These are phyloP conservation scores for Adelognathus sp. DNA, from an alignment of 2,888 invertebrate genomes.

Conservation along the genomic window DNA sequence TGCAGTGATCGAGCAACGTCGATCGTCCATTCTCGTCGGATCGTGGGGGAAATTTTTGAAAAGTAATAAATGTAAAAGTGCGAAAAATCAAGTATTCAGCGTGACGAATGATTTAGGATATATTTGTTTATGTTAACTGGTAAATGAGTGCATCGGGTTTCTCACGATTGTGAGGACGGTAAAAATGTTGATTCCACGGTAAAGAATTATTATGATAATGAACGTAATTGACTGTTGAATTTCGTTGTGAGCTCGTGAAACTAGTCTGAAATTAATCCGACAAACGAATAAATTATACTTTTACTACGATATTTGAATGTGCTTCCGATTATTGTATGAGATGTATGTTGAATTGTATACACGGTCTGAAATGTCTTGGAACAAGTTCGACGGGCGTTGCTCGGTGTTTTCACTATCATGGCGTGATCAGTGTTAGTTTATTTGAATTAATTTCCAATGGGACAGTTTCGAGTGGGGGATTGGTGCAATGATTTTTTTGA, in stretches of 20 bases:
- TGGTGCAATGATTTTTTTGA: too few relatives aligned
- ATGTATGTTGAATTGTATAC: slow-evolving; percentile 35
- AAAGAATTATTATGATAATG: slow-evolving; percentile 43
- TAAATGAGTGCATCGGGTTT: slow-evolving; percentile 22
- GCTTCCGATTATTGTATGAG: slow-evolving; percentile 30
- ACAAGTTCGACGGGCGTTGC: not conserved
- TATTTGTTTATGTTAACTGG: slow-evolving; percentile 41
- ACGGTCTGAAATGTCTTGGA: slow-evolving; percentile 7
- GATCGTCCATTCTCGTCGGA: slow-evolving; percentile 24
- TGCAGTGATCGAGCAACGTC: slow-evolving; percentile 48
- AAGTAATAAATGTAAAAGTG: slow-evolving; percentile 52
- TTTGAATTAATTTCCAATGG: not conserved
- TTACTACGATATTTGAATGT: slow-evolving; percentile 35
- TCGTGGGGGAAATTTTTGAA: slow-evolving; percentile 51
- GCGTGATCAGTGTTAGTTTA: not conserved
- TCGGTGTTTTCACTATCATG: not conserved
- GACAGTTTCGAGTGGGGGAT: too few relatives aligned
- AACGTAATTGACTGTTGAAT: slow-evolving; percentile 36
- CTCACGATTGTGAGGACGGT: not conserved
- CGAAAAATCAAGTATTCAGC: slow-evolving; percentile 28
- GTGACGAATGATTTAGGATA: slow-evolving; percentile 38
- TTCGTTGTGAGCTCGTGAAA: slow-evolving; percentile 8
- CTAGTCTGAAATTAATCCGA: slow-evolving; percentile 41
- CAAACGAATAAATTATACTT: slow-evolving; percentile 26
- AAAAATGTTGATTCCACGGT: slow-evolving; percentile 29